Base-by-base conservation (phyloP, 2,888 invertebrate species). In the Watsonalla binaria region DNA sequence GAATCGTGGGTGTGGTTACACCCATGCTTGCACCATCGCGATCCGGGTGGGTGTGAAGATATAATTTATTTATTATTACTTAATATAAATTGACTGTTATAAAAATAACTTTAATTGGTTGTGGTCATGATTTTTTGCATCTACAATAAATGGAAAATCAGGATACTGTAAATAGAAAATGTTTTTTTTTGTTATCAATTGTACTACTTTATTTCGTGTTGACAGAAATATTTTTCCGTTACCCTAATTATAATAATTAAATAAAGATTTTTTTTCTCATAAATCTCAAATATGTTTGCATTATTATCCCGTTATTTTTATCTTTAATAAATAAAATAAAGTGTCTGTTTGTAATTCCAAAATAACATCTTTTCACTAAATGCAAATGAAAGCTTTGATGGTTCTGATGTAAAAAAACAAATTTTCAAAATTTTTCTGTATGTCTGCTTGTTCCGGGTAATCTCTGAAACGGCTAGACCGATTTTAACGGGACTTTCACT, bases 211-310 rank as follows among this genome's bases (percentile, higher is more conserved):
- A 85, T 82, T 85, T 80, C 82, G 80, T 85, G 81, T 86, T 85
- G 80, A 84, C 69, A 74, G 71, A 77, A 72, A 62, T 78, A 72
- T 75, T 70, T 80, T 85, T 86, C 78, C 75, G 82, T 87, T 87
- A 80, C 66, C 80, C 64, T 84, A 79, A 81, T 82, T 80, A 78
- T 80, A 77, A 84, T 65, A 70, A 70, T 74, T 70, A 75, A 86
- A 86, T 86, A 88, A 89, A 88, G 77, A 76, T 80, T 84, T 85
- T 76, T n/a, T 80, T 82, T 79, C 80, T 79, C 81, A 82, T 84
- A 79, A 83, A 84, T 82, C 73, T 77, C 67, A 67, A 52, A 53
- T 42, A 47, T 60, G 60, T 68, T 61, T 68, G 69, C 71, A 74
- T 70, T 67, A 54, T 49, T 61, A 53, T 6, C 33, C 45, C 45